Conservation (phyloP, 2,113 vertebrate genomes). For the Aix galericulata region DNA sequence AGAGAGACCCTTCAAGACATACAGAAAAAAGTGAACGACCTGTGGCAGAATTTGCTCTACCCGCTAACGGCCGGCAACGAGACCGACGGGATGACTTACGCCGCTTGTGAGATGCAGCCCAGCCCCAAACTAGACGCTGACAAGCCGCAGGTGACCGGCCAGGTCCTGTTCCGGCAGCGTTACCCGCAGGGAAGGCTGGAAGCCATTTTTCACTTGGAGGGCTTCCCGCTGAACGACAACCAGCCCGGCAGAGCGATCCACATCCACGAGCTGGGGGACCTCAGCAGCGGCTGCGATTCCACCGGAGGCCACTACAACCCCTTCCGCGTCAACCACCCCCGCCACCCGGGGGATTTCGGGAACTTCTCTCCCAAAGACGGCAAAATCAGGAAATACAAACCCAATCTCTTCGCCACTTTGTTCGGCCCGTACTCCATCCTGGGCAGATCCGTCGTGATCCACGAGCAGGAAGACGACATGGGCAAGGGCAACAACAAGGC, state of each 20-base stretch:
- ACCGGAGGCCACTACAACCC: slow-evolving; percentile 92
- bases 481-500: slow-evolving; percentile 84
- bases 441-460: slow-evolving; percentile 89
- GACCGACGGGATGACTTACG: slow-evolving; percentile 67
- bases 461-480: slow-evolving; percentile 87
- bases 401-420: slow-evolving; percentile 76
- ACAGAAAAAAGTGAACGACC: slow-evolving; percentile 66
- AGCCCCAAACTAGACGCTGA: slow-evolving; percentile 71
- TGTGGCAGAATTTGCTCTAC: slow-evolving; percentile 61
- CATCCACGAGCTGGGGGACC: slow-evolving; percentile 89
- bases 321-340: slow-evolving; percentile 76
- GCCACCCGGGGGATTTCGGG: slow-evolving; percentile 93
- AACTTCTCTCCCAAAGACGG: slow-evolving; percentile 85
- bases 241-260: slow-evolving; percentile 82
- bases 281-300: slow-evolving; percentile 84
- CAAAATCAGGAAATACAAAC: slow-evolving; percentile 67
- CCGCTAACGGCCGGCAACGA: background rate
- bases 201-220: slow-evolving; percentile 79
- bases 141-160: slow-evolving; percentile 82
- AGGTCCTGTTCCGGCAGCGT: slow-evolving; percentile 83
- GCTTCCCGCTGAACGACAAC: slow-evolving; percentile 73
- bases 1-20: slow-evolving; percentile 14
- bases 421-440: slow-evolving; percentile 79
- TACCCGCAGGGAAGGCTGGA: slow-evolving; percentile 71
- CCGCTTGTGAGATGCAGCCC: slow-evolving; percentile 83